Evolutionary conservation across 2,797 vertebrate genomes (phyloP).

Genomic region (Characodon lateralis): DNA sequence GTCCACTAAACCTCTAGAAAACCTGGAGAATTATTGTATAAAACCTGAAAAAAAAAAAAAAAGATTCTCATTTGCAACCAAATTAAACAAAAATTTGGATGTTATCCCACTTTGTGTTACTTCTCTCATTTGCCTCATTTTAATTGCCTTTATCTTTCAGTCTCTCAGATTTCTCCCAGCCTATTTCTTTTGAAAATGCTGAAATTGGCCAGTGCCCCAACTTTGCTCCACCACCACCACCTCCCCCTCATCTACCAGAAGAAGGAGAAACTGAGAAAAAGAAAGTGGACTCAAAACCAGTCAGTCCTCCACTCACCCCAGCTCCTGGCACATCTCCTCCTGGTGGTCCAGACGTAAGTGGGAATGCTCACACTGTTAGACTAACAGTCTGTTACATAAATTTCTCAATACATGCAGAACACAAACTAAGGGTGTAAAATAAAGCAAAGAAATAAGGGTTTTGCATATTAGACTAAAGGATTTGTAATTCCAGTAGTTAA

Average conservation of each 20-base stretch:
- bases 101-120: not conserved
- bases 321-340: constrained; percentile 27
- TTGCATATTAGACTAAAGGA: not conserved
- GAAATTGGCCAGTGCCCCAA: constrained; percentile 91
- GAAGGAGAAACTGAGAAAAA: constrained; percentile 53
- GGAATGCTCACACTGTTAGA: not conserved
- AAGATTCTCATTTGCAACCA: not conserved
- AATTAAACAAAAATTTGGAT: not conserved
- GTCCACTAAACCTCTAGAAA: not conserved
- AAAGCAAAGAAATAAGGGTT: not conserved
- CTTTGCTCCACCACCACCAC: constrained; percentile 71
- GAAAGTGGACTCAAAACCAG: constrained; percentile 24
- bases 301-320: constrained; percentile 15
- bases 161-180: constrained; percentile 92
- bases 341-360: constrained; percentile 51
- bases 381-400: not conserved
- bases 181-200: constrained; percentile 92
- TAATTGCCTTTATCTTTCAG: constrained; percentile 72
- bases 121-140: constrained; percentile 6
- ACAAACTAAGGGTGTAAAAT: not conserved
- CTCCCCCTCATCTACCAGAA: constrained; percentile 47
- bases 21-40: not conserved
- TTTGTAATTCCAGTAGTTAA: no score
- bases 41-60: not conserved
- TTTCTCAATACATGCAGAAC: not conserved